Evolutionary conservation across 2,888 invertebrate genomes (phyloP).

Genomic region (Creontiades dilutus): DNA sequence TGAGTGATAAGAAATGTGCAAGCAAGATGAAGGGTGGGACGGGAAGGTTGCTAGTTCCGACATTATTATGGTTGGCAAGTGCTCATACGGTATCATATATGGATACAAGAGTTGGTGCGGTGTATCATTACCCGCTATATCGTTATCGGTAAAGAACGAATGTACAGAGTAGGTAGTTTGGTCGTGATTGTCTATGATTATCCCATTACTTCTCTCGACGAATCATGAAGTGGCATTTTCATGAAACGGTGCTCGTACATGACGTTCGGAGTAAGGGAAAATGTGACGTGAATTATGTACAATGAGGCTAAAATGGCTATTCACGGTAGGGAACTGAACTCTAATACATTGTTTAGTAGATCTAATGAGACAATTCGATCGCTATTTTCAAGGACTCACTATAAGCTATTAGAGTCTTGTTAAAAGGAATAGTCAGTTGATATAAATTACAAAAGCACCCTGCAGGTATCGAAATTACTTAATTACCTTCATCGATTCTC

Average conservation of each 20-base stretch:
- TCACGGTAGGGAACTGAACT: neutral
- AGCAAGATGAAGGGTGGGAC: neutral
- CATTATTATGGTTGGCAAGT: neutral
- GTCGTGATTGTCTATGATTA: conserved; percentile 22
- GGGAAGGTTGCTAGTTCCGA: neutral
- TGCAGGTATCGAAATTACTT: neutral
- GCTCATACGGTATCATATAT: neutral
- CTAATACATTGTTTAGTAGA: neutral
- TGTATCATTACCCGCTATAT: neutral
- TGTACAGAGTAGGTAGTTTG: neutral
- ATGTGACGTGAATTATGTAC: neutral
- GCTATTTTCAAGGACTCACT: neutral
- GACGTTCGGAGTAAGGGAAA: neutral
- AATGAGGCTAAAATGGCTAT: neutral
- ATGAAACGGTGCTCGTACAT: neutral
- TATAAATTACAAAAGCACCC: neutral
- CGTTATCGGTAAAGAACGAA: neutral
- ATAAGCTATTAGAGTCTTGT: no score
- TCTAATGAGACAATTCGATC: conserved; percentile 2
- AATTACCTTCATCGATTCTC: no score
- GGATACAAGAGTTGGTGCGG: neutral
- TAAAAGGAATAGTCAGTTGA: no score
- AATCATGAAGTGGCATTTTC: neutral
- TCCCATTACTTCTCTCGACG: neutral
- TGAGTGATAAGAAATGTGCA: neutral